phyloP scores from a whole-genome alignment of 2,888 invertebrate species.

The Drosophila ezoana region DNA sequence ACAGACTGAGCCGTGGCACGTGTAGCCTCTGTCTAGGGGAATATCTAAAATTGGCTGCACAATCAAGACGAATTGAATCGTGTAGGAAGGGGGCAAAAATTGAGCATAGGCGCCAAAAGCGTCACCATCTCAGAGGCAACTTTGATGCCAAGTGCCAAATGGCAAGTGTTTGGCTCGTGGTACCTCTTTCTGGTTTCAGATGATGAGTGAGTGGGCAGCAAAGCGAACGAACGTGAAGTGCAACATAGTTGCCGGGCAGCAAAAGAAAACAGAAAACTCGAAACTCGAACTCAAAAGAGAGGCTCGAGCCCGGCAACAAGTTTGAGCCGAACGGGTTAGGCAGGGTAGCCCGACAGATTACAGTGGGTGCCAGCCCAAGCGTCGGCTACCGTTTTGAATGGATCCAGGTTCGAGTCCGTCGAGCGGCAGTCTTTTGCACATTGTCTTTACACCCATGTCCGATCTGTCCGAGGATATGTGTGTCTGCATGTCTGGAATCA shows the following conservation, averaged over 20 bases:
- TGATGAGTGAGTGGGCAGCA: slow-evolving; percentile 33
- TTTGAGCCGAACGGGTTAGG: slow-evolving; percentile 35
- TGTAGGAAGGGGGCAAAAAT: slow-evolving; percentile 3
- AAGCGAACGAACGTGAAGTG: slow-evolving; percentile 15
- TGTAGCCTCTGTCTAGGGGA: slow-evolving; percentile 1
- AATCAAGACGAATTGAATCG: slow-evolving; percentile 11
- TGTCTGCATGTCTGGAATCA: slow-evolving; percentile 33
- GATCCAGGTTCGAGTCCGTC: not conserved
- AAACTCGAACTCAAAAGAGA: slow-evolving; percentile 11
- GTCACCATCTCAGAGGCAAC: slow-evolving; percentile 8
- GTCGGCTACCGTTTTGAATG: slow-evolving; percentile 42
- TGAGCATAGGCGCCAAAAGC: slow-evolving; percentile 33
- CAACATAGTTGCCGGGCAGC: slow-evolving; percentile 40
- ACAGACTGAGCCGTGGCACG: not conserved
- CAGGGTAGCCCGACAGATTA: not conserved
- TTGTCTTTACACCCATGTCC: slow-evolving; percentile 10
- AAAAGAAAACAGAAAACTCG: not conserved
- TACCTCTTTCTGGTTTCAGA: slow-evolving; percentile 14
- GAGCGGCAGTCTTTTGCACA: not conserved
- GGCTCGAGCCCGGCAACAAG: slow-evolving; percentile 11
- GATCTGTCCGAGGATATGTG: slow-evolving; percentile 9
- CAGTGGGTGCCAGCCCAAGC: slow-evolving; percentile 14
- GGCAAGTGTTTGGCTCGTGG: not conserved
- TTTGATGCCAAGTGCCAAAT: not conserved
- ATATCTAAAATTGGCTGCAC: slow-evolving; percentile 32